Base-by-base conservation (phyloP, 2,888 invertebrate species). In the Cerceris rybyensis region DNA sequence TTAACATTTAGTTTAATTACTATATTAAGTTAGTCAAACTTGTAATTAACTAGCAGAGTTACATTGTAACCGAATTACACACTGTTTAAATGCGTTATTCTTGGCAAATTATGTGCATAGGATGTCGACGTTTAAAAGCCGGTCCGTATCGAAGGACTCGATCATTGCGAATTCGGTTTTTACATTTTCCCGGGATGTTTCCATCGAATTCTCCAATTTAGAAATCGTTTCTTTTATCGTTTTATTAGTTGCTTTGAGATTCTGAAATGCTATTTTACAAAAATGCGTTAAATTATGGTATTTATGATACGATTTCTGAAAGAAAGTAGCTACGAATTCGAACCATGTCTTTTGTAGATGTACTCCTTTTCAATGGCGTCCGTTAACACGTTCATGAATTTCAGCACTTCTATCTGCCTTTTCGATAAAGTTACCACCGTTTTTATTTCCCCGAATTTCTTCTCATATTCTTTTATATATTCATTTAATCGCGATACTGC, bases 121-220 rank as follows among this genome's bases (percentile, higher is more conserved):
- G 13, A 63, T 72, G 73, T 80, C 59, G 64, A 81, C 70, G n/a
- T 46, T 72, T 67, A 80, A 58, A 67, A 80, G 78, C 39, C 81
- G 66, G 16, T 81, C 72, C 14, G 81, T 81, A n/a, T 69, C 78
- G 9, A 80, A 64, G 46, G n/a, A 66, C 11, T 81, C 74, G 1
- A 80, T 9, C 14, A 72, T 80, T 1, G 66, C 63, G 13, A 75
- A 64, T 69, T 80, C 80, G 2, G 16, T 41, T 50, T 39, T 71
- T 14, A 75, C 54, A 9, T 2, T 78, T 57, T 70, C 69, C 43
- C 74, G 70, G 28, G 57, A 71, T 9, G 41, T 28, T 63, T 69
- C 75, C 67, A 68, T 74, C 1, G 81, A 78, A 57, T 80, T 70
- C 64, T 77, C 66, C 43, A 81, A 80, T 43, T 78, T 71, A 4